Base-by-base conservation (phyloP, 2,113 vertebrate genomes). In the Cnemophilus loriae region DNA sequence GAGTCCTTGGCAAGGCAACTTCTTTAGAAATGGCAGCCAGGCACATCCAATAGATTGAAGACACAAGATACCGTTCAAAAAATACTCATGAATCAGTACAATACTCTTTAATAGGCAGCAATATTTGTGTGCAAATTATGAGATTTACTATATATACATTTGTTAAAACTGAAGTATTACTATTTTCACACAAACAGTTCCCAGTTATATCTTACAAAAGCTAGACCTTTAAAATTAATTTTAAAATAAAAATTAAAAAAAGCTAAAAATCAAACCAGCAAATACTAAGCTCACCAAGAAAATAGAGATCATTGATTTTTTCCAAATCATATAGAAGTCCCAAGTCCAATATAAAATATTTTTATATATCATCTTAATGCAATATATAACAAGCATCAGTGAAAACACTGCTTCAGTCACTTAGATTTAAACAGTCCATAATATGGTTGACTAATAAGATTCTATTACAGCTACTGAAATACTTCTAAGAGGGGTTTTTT, bases 381-480 rank as follows among this genome's bases (percentile, higher is more conserved):
- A 69, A 73, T 18, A 91, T 5, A n/a, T 37, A 82, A 39, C 12
- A 63, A 68, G 70, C 77, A 91, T 61, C 65, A 95, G 65, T 73
- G 55, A 94, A 94, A 87, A 86, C 77, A 76, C 33, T 73, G 78
- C 37, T 79, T 91, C 68, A 64, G 63, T 55, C 67, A 75, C 68
- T 95, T 85, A 59, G 76, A 96, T 96, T 92, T 97, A 91, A 50
- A 74, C 19, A 77, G 91, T 68, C 76, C 87, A 32, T 95, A 97
- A 95, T 86, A 96, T 33, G 85, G 91, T 94, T 96, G 96, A 92
- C 94, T 97, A 96, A 93, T 86, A 94, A 69, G 64, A 95, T 92
- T 96, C 87, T 81, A 89, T 94, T 96, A 95, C 6, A 93, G 68
- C 67, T 90, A 88, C 96, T 97, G 96, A 96, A 97, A 93, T 88